These are phyloP conservation scores for Sisyra terminalis DNA, from an alignment of 2,888 invertebrate genomes.

Conservation along the genomic window DNA sequence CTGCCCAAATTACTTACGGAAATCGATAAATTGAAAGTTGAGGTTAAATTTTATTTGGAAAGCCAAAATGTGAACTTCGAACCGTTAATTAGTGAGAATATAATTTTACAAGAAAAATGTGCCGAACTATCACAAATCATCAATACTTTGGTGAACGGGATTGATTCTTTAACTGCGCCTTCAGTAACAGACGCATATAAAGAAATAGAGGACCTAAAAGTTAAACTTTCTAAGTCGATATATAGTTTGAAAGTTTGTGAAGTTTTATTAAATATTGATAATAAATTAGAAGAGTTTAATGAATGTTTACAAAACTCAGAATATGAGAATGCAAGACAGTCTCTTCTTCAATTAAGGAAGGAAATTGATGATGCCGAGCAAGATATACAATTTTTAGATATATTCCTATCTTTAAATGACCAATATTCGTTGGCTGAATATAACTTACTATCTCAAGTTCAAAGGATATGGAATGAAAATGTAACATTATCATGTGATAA, in stretches of 20 bases:
- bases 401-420: slow-evolving; percentile 31
- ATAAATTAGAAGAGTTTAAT: slow-evolving; percentile 22
- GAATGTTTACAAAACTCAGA: slow-evolving; percentile 19
- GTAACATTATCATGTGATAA: slow-evolving; percentile 26
- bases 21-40: no score
- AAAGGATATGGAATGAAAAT: slow-evolving; percentile 31
- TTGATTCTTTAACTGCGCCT: slow-evolving; percentile 42
- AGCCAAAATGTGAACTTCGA: slow-evolving; percentile 42
- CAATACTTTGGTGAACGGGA: slow-evolving; percentile 32
- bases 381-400: slow-evolving; percentile 33
- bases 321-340: slow-evolving; percentile 31
- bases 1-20: no score
- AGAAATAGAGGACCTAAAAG: slow-evolving; percentile 25
- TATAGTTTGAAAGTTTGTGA: slow-evolving; percentile 34
- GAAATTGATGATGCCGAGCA: slow-evolving; percentile 29
- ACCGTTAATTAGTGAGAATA: slow-evolving; percentile 34
- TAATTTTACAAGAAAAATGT: slow-evolving; percentile 27
- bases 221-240: slow-evolving; percentile 25
- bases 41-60: slow-evolving; percentile 24
- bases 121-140: slow-evolving; percentile 34
- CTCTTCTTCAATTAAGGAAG: slow-evolving; percentile 30
- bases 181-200: slow-evolving; percentile 39
- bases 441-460: slow-evolving; percentile 9
- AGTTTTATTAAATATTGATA: slow-evolving; percentile 25
- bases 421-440: background rate